Conservation (phyloP, 1,140 invertebrate genomes). For the Aradophagus sp. region DNA sequence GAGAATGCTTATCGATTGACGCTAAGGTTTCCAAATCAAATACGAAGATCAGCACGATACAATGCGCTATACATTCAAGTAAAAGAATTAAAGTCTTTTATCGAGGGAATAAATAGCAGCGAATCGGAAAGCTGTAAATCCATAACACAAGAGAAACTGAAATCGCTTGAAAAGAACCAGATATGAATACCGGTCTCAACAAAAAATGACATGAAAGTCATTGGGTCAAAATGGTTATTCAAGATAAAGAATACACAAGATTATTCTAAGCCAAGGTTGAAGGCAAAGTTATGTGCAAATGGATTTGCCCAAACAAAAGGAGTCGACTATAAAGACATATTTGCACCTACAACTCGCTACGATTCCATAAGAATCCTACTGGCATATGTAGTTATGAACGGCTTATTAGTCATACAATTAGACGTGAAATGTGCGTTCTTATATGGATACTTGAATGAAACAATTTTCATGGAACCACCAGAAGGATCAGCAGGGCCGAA, state of each 20-base stretch:
- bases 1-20: constrained; percentile 3
- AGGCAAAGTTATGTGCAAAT: constrained; percentile 44
- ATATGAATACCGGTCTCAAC: constrained; percentile 60
- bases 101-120: constrained; percentile 56
- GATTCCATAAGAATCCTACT: constrained; percentile 60
- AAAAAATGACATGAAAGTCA: constrained; percentile 16
- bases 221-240: constrained; percentile 64
- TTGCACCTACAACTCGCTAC: constrained; percentile 49
- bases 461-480: constrained; percentile 46
- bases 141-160: constrained; percentile 65
- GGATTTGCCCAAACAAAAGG: constrained; percentile 54
- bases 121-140: constrained; percentile 59
- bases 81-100: constrained; percentile 42
- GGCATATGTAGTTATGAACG: constrained; percentile 10
- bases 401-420: constrained; percentile 34
- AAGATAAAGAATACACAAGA: constrained; percentile 5
- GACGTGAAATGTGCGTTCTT: constrained; percentile 59
- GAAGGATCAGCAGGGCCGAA: not conserved
- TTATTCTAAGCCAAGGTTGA: constrained; percentile 13
- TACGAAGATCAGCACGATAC: constrained; percentile 4
- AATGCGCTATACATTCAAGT: constrained; percentile 9
- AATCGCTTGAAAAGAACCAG: constrained; percentile 57
- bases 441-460: constrained; percentile 52
- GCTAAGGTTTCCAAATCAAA: constrained; percentile 4
- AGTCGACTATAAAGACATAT: constrained; percentile 60